phyloP scores from a whole-genome alignment of 1,140 invertebrate species.

The Calycopis cecrops region DNA sequence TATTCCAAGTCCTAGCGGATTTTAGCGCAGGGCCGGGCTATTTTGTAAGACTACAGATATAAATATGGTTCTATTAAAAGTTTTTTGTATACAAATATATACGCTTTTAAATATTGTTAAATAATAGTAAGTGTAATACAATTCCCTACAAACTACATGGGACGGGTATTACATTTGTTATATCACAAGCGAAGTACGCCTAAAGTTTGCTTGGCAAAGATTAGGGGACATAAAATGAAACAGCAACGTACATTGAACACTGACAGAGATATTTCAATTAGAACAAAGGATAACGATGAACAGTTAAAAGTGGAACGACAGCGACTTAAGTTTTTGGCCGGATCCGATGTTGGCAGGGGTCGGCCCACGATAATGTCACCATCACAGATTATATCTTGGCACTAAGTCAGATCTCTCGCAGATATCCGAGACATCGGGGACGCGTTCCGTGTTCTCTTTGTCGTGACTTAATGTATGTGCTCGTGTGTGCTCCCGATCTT shows the following conservation, averaged over 20 bases:
- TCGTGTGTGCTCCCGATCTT: not conserved
- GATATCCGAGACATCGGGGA: constrained; percentile 44
- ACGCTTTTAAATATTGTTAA: no score
- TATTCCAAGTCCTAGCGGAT: no score
- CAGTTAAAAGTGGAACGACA: constrained; percentile 39
- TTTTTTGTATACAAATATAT: no score
- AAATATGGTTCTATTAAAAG: no score
- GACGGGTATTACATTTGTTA: no score
- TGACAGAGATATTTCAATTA: constrained; percentile 30
- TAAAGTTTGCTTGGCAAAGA: constrained; percentile 10
- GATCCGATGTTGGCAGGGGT: constrained; percentile 50
- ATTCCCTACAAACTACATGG: no score
- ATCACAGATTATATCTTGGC: constrained; percentile 70
- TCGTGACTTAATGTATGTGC: not conserved
- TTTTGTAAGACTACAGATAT: no score
- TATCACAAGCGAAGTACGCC: no score
- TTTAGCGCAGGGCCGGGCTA: no score
- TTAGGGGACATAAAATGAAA: constrained; percentile 9
- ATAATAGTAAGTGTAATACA: no score
- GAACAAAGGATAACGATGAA: constrained; percentile 30
- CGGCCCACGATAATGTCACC: constrained; percentile 58
- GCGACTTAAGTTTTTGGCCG: constrained; percentile 49
- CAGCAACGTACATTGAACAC: constrained; percentile 12
- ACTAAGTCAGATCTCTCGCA: constrained; percentile 33
- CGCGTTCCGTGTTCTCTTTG: constrained; percentile 37